Evolutionary conservation across 2,113 vertebrate genomes (phyloP).

Genomic region (Telmatochromis bifrenatus): DNA sequence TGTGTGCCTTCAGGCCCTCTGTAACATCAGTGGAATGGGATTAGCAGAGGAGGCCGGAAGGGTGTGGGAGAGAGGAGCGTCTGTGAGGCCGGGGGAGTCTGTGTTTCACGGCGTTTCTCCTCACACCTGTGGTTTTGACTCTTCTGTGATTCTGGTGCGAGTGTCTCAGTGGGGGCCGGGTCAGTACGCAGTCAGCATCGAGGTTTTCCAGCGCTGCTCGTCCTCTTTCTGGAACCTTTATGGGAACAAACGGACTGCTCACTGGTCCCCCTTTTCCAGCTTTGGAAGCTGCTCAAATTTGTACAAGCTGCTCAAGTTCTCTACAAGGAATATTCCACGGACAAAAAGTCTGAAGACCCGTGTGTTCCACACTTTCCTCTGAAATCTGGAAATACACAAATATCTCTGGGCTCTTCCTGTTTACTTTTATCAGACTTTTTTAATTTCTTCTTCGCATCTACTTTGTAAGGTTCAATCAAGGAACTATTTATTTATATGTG

Average conservation of each 20-base stretch:
- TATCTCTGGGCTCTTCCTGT: background rate
- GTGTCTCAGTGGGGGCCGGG: slow-evolving; percentile 51
- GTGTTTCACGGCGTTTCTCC: slow-evolving; percentile 55
- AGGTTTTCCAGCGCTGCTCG: slow-evolving; percentile 64
- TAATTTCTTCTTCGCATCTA: background rate
- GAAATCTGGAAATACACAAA: background rate
- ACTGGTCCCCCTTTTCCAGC: slow-evolving; percentile 21
- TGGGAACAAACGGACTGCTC: background rate
- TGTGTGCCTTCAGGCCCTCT: slow-evolving; percentile 76
- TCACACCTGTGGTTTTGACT: slow-evolving; percentile 45
- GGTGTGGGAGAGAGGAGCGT: slow-evolving; percentile 49
- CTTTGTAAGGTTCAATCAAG: background rate
- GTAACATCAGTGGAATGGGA: slow-evolving; percentile 77
- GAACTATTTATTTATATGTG: background rate
- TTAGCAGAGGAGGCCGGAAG: slow-evolving; percentile 62
- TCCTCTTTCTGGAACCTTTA: slow-evolving; percentile 57
- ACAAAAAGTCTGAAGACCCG: slow-evolving; percentile 52
- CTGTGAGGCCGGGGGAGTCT: slow-evolving; percentile 34
- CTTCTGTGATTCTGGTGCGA: slow-evolving; percentile 52
- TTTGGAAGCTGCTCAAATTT: slow-evolving; percentile 34
- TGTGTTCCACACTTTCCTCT: slow-evolving; percentile 71
- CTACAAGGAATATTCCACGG: slow-evolving; percentile 28
- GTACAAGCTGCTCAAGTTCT: slow-evolving; percentile 49
- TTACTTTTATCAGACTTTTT: background rate
- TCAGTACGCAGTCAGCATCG: slow-evolving; percentile 59